Conservation (phyloP, 1,140 invertebrate genomes). For the Meloidogyne chitwoodi region DNA sequence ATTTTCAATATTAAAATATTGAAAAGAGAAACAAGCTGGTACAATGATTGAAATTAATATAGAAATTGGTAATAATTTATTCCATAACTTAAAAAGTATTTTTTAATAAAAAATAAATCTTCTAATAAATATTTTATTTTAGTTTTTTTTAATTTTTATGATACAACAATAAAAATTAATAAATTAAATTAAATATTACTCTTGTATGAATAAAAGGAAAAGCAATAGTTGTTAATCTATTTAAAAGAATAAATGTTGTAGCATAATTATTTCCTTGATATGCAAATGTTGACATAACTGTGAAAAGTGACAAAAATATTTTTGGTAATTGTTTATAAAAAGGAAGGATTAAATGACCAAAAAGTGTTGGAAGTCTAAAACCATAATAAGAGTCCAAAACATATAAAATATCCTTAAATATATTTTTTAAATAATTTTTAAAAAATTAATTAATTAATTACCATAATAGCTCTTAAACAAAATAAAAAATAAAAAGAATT, state of each 20-base stretch:
- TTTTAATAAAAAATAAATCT: neutral
- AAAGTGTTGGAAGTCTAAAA: neutral
- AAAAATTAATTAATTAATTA: neutral
- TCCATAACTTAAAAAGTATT: neutral
- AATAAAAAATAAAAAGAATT: neutral
- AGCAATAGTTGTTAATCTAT: neutral
- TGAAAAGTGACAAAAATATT: neutral
- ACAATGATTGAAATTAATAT: neutral
- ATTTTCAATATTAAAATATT: neutral
- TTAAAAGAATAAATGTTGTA: neutral
- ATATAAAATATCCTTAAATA: neutral
- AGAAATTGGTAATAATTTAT: neutral
- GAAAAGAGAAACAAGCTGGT: neutral
- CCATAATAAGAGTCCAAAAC: conserved; percentile 3
- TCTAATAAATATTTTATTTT: neutral
- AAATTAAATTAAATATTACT: no score
- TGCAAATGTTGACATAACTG: neutral
- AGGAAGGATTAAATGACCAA: neutral
- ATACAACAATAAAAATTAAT: no score
- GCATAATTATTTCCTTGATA: neutral
- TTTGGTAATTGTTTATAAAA: neutral
- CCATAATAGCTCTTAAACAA: neutral
- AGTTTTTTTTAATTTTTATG: no score
- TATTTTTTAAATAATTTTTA: neutral
- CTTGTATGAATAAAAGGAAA: no score